These are phyloP conservation scores for Microtus richardsoni DNA, from an alignment of 2,113 vertebrate genomes.

Conservation along the genomic window DNA sequence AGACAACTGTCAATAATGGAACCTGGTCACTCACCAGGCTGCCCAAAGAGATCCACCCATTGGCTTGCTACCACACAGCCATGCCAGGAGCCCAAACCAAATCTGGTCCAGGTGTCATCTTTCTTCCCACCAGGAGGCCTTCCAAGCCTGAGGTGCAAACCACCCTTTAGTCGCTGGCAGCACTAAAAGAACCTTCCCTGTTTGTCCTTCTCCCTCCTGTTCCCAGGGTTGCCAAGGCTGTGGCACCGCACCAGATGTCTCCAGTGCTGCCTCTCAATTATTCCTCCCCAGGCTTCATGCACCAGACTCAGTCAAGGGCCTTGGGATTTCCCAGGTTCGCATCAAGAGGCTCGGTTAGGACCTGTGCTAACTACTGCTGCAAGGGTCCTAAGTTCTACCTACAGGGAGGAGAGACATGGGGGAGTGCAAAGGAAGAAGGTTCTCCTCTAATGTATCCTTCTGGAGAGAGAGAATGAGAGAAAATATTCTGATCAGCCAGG, in stretches of 20 bases:
- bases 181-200: background rate
- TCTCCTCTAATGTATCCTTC: too few relatives aligned
- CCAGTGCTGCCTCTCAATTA: rapidly evolving
- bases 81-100: background rate
- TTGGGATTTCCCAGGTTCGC: rapidly evolving
- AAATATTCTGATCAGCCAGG: too few relatives aligned
- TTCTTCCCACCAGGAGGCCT: background rate
- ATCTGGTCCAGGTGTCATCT: background rate
- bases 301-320: too few relatives aligned
- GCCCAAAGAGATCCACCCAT: background rate
- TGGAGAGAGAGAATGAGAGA: too few relatives aligned
- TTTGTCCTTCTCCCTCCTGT: too few relatives aligned
- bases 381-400: background rate
- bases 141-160: background rate
- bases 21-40: background rate
- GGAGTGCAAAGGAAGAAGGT: too few relatives aligned
- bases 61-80: background rate
- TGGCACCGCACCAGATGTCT: rapidly evolving
- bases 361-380: too few relatives aligned
- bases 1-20: background rate
- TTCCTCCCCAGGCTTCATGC: rapidly evolving
- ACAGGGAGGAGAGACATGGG: too few relatives aligned
- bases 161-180: background rate
- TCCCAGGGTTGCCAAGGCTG: too few relatives aligned
- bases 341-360: rapidly evolving